Base-by-base conservation (phyloP, 2,113 vertebrate species). In the Columba janthina region DNA sequence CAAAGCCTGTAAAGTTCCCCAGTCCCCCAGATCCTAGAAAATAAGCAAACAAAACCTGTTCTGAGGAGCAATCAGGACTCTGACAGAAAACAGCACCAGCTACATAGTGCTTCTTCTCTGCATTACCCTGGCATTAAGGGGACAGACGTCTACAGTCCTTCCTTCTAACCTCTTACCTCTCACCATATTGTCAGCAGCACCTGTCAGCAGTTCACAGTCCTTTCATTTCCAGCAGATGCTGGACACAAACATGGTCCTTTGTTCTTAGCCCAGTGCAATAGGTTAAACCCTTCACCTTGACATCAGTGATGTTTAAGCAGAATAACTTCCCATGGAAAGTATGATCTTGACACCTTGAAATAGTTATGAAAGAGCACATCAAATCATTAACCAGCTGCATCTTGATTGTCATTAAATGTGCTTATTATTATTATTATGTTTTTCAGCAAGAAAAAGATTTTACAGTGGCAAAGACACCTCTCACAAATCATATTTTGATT, bases 401-500 rank as follows among this genome's bases (percentile, higher is more conserved):
- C 31, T 87, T 92, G 64, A 88, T 83, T 86, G 50, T 78, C 80
- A 89, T 85, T 93, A 87, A 57, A 71, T 72, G 61, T 57, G 14
- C 48, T 92, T 72, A 12, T 69, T 87, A 46, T 61, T 36, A 32
- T 78, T 51, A 67, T 56, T 87, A 48, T 34, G n/a, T 40, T 95
- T 94, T 92, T 81, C 53, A 86, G 48, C 0, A 1, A 85, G 70
- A 92, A 92, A 95, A 85, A 9, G 11, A 48, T 94, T 96, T 93
- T 89, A 69, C 44, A 69, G 73, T 53, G 53, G 38, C 7, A 69
- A 84, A 93, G 38, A 81, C 48, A 75, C n/a, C 25, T 84, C 44
- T 78, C 29, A 26, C 24, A 89, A 92, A 92, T 89, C 53, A 46
- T 89, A 78, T 91, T 94, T 92, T 95, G 95, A 96, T 95, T 96